Evolutionary conservation across 2,888 invertebrate species (phyloP), one percentile per base, ranked within the genome.

Genomic region (Ormia ochracea): DNA sequence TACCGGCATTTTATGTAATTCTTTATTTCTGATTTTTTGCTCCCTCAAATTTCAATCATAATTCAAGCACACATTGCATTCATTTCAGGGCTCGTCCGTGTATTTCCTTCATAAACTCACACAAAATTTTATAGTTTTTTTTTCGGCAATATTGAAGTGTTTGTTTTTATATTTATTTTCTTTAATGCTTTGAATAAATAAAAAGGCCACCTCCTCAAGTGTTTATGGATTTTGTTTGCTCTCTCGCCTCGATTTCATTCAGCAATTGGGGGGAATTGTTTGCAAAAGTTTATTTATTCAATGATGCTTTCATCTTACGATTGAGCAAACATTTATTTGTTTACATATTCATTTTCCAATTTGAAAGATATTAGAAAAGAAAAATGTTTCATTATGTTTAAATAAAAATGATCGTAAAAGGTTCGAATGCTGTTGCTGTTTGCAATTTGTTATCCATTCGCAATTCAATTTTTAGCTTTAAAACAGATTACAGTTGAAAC

Each of bases 11-110:
- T 63, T 52, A 45, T 45, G 12, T 56, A 26, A 6, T 58, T 28
- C 10, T 38, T 21, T 38, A 48, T 48, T 41, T 41, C 23, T 43
- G 19, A 10, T 66, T 50, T 54, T 56, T 68, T 73, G 52, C 48
- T 68, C 56, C 23, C 68, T 23, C 26, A 50, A 58, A 69, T 65
- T 69, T 41, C 68, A 74, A 78, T 59, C 58, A 43, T 74, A 36
- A 63, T 52, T 43, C 12, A 56, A 21, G 48, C 43, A 31, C 45
- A 45, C 10, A 31, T 70, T 61, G 31, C 14, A 7, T 10, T 10
- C 56, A 12, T 54, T 21, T 14, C 1, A 4, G 31, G 3, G 7
- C 12, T 52, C 14, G 33, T 14, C 23, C 14, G 7, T 12, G 17
- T 41, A 3, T 38, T 50, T 14, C 14, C 28, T 48, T 26, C n/a